Conservation (phyloP, 2,797 vertebrate species). For the Pangasius macronema region DNA sequence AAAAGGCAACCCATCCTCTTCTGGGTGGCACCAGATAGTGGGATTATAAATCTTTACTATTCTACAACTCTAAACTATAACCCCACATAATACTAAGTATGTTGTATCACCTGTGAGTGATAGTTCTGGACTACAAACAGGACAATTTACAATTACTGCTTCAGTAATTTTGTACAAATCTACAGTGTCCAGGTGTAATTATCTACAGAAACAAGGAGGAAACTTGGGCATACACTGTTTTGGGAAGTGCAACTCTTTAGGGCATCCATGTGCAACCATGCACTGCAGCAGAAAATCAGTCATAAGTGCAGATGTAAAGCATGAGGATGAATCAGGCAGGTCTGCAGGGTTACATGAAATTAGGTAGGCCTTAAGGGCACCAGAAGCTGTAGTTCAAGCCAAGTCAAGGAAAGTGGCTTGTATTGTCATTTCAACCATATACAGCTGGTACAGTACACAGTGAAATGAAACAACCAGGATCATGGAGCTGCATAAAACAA, state of each 20-base stretch:
- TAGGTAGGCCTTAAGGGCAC: neutral
- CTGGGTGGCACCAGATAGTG: neutral
- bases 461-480: no score
- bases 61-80: neutral
- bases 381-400: neutral
- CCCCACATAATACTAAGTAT: neutral
- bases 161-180: slow-evolving; percentile 5
- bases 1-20: neutral
- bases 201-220: neutral
- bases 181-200: neutral
- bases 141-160: neutral
- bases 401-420: no score
- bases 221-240: neutral
- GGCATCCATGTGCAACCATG: neutral
- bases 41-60: neutral
- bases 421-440: no score
- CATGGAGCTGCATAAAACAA: no score
- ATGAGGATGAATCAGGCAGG: neutral
- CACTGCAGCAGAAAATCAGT: neutral
- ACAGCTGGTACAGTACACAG: no score
- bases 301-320: neutral
- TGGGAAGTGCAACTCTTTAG: neutral
- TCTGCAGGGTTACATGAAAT: neutral
- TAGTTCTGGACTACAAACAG: neutral
- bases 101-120: neutral